Evolutionary conservation across 1,140 invertebrate species (phyloP).

Genomic region (Nomia melanderi): DNA sequence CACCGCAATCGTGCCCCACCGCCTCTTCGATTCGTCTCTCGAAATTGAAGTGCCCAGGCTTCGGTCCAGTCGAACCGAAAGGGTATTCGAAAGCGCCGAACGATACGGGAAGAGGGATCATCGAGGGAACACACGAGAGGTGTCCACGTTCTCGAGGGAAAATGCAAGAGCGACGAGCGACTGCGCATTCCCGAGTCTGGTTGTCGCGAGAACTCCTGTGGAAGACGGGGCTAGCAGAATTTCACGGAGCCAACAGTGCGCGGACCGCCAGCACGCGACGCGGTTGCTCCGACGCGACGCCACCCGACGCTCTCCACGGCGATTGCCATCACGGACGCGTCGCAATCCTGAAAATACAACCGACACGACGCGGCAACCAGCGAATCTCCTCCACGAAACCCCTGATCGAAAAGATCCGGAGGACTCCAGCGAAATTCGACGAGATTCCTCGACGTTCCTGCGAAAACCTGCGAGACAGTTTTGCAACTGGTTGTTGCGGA

Average conservation of each 20-base stretch:
- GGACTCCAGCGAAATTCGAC: too few species aligned
- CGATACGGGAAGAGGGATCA: background rate
- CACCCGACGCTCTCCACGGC: constrained; percentile 9
- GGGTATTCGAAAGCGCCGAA: background rate
- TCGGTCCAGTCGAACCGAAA: too few species aligned
- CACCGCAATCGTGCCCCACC: too few species aligned
- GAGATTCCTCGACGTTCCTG: too few species aligned
- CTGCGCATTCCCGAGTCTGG: constrained; percentile 57
- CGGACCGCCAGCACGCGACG: constrained; percentile 72
- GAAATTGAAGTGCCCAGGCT: too few species aligned
- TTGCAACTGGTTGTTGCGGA: too few species aligned
- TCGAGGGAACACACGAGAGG: too few species aligned
- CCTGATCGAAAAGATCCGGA: background rate
- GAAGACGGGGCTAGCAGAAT: constrained; percentile 57
- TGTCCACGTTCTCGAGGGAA: background rate
- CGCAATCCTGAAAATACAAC: background rate
- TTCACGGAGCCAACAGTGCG: constrained; percentile 68
- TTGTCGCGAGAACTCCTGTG: constrained; percentile 59
- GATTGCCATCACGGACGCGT: too few species aligned
- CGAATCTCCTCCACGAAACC: too few species aligned
- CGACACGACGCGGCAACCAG: too few species aligned
- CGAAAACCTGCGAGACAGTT: too few species aligned
- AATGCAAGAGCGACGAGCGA: constrained; percentile 47
- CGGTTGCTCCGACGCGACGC: constrained; percentile 58
- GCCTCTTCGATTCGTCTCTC: too few species aligned